Evolutionary conservation across 2,113 vertebrate species (phyloP).

Genomic region (Prinia subflava): DNA sequence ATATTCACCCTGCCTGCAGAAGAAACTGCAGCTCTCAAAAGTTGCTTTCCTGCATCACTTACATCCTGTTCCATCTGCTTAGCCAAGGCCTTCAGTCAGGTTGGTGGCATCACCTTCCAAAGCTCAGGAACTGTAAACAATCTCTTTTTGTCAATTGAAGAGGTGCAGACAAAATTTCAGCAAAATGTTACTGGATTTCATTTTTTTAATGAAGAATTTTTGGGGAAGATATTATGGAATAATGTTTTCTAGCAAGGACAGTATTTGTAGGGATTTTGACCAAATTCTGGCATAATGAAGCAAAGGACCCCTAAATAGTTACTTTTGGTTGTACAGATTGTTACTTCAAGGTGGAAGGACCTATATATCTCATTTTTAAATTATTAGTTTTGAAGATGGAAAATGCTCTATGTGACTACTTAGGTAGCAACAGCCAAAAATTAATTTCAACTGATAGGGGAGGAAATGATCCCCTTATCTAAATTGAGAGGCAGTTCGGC

Average conservation of each 20-base stretch:
- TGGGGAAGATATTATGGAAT: neutral
- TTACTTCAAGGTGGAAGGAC: neutral
- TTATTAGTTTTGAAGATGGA: neutral
- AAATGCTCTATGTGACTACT: neutral
- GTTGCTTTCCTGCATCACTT: neutral
- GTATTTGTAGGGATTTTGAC: neutral
- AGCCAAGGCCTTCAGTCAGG: neutral
- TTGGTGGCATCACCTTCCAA: neutral
- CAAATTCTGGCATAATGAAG: neutral
- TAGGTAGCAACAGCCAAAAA: neutral
- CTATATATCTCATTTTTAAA: neutral
- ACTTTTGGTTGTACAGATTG: neutral
- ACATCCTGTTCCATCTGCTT: neutral
- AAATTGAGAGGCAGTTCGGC: neutral
- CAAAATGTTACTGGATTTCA: neutral
- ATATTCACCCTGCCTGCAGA: neutral
- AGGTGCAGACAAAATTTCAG: neutral
- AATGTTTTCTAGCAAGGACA: neutral
- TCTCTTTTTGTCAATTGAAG: neutral
- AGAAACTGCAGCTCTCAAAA: neutral
- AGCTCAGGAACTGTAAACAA: neutral
- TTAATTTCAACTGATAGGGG: neutral
- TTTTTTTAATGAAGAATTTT: neutral
- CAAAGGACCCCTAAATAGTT: neutral
- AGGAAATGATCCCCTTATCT: neutral